A percentile compares a stretch with the other conserved stretches of the same genome.
These are phyloP conservation scores for Yasuhikotakia modesta DNA, from an alignment of 2,797 vertebrate genomes.

Conservation along the genomic window DNA sequence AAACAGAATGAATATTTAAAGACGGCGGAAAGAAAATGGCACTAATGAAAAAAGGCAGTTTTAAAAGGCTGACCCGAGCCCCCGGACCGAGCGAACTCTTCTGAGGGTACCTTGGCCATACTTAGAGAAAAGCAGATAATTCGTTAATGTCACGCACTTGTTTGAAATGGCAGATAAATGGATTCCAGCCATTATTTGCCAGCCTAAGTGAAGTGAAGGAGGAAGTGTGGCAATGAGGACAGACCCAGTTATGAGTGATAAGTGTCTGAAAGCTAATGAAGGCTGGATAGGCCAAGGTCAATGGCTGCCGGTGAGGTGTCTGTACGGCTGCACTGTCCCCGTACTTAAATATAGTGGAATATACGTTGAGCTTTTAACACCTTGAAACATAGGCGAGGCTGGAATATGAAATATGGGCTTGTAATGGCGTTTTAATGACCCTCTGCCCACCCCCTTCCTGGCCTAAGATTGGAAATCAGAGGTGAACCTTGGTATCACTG, in stretches of 20 bases:
- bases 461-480: conserved; percentile 85
- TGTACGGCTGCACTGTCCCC: conserved; percentile 77
- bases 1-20: conserved; percentile 85
- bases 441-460: conserved; percentile 79
- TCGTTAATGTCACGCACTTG: conserved; percentile 86
- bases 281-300: conserved; percentile 85
- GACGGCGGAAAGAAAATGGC: conserved; percentile 76
- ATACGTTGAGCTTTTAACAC: conserved; percentile 88
- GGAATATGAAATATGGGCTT: conserved; percentile 83
- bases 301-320: conserved; percentile 81
- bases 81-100: conserved; percentile 78
- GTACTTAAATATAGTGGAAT: conserved; percentile 84
- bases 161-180: conserved; percentile 90
- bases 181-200: conserved; percentile 86
- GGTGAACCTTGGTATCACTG: conserved; percentile 86
- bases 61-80: conserved; percentile 79
- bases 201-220: conserved; percentile 85
- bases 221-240: conserved; percentile 82
- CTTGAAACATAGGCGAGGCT: conserved; percentile 83
- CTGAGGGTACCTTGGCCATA: conserved; percentile 83
- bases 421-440: conserved; percentile 88
- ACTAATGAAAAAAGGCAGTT: conserved; percentile 66
- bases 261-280: conserved; percentile 89
- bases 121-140: conserved; percentile 86
- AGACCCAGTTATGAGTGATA: conserved; percentile 87